Evolutionary conservation across 2,113 vertebrate species (phyloP), one percentile per base, ranked within the genome.

Genomic region (Zosterops pallidus): DNA sequence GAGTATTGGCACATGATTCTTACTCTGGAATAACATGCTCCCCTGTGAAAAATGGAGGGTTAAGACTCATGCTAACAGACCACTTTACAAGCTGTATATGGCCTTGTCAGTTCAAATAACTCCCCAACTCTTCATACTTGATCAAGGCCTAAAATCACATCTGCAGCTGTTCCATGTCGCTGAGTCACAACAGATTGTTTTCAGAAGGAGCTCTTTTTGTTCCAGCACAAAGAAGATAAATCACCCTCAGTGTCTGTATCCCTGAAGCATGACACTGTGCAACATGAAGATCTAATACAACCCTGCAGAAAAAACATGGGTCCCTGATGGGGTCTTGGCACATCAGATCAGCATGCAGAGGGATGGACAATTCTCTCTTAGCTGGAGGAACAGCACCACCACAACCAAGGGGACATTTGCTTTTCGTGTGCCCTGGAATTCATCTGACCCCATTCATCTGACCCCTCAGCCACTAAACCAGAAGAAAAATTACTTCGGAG

Each of bases 111-210:
- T 75, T 86, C 55, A 89, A 77, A 87, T 76, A 92, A 94, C 87
- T 65, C 28, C 33, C 62, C 7, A 2, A 50, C 25, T 56, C 50
- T 46, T 90, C 56, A 68, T 39, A 78, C 28, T 91, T 55, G 62
- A 85, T 69, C 28, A 69, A 87, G 62, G 81, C 68, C 84, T 92
- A 95, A 96, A 95, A 85, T 55, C 53, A 41, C 64, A 95, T 94
- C 81, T 96, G 84, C 87, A 96, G 81, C 57, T 79, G 89, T 85
- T 95, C 74, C 78, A 24, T 35, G 37, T 53, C 10, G 0, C 67
- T 95, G 84, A 94, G 55, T 87, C 77, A 95, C 25, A 92, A 42
- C 31, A 79, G 63, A 89, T 56, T 91, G 49, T 76, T 96, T 95
- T 89, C 70, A 95, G 83, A 95, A 69, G 20, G 25, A 91, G 21